phyloP scores from a whole-genome alignment of 2,888 invertebrate genomes.

The Catocala nupta region DNA sequence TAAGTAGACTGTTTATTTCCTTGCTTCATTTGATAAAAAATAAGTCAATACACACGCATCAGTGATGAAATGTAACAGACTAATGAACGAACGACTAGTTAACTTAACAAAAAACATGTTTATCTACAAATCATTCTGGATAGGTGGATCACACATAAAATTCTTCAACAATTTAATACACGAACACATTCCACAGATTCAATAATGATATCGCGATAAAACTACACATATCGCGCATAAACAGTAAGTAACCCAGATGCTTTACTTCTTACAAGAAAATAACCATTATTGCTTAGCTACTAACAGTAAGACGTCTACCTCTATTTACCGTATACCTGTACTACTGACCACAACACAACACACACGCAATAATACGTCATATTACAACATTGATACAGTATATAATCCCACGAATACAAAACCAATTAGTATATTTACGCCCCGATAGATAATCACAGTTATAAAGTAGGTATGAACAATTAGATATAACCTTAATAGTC shows the following conservation, averaged over 20 bases:
- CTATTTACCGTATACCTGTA: constrained; percentile 66
- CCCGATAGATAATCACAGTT: constrained; percentile 39
- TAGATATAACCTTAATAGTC: constrained; percentile 54
- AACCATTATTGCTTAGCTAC: constrained; percentile 59
- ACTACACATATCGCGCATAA: constrained; percentile 11
- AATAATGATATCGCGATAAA: constrained; percentile 15
- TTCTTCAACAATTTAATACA: constrained; percentile 11
- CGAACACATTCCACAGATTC: constrained; percentile 12
- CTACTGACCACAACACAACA: constrained; percentile 56
- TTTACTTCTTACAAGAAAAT: constrained; percentile 51
- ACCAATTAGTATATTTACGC: constrained; percentile 35
- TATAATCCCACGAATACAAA: constrained; percentile 26
- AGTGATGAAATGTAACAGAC: constrained; percentile 4
- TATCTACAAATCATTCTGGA: constrained; percentile 6
- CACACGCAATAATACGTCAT: constrained; percentile 26
- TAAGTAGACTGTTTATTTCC: background rate
- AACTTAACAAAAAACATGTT: background rate
- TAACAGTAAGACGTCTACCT: constrained; percentile 66
- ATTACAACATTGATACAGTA: constrained; percentile 18
- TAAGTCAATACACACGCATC: background rate
- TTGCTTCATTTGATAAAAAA: background rate
- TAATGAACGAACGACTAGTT: background rate
- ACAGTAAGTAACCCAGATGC: constrained; percentile 54
- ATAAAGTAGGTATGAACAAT: constrained; percentile 54
- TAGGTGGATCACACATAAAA: background rate